Evolutionary conservation across 2,888 invertebrate genomes (phyloP), one percentile per base, ranked within the genome.

Genomic region (Diogma glabrata): DNA sequence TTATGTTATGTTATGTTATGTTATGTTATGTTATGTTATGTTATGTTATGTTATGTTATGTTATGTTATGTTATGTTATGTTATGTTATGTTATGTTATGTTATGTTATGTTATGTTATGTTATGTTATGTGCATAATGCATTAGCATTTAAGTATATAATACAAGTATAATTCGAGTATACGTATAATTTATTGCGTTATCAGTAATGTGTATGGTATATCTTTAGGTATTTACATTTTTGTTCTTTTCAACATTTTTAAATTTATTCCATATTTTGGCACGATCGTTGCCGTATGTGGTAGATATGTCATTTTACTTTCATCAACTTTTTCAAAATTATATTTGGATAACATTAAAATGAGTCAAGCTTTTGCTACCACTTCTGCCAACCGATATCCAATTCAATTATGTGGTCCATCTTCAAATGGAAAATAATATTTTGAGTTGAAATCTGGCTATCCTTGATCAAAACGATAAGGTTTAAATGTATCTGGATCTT

Each of bases 391-490:
- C n/a, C 47, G 47, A 7, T 30, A 33, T 68, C 71, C 71, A 51
- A 70, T 65, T 54, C 71, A 71, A 10, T 62, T 60, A 8, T 67
- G 61, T 5, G 69, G 66, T 1, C 70, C 71, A 26, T 68, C 61
- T 24, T 70, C 71, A 53, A 67, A 71, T 5, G 69, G 69, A 17
- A 66, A 57, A 47, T 65, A 68, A 3, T 64, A 64, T 3, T 53
- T 56, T 4, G 58, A 60, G 51, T 63, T 57, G 46, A 63, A 64
- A 48, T 61, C 60, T 51, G 60, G 58, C n/a, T n/a, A n/a, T n/a
- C n/a, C n/a, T 16, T 10, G n/a, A 3, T 59, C 53, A 57, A 70
- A 73, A n/a, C 73, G 59, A 26, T 71, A 64, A 1, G 74, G 74
- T 36, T 69, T 66, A 54, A 71, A 74, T 49, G 62, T 63, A 33